Conservation (phyloP, 2,113 vertebrate genomes). For the Bombycilla garrulus region DNA sequence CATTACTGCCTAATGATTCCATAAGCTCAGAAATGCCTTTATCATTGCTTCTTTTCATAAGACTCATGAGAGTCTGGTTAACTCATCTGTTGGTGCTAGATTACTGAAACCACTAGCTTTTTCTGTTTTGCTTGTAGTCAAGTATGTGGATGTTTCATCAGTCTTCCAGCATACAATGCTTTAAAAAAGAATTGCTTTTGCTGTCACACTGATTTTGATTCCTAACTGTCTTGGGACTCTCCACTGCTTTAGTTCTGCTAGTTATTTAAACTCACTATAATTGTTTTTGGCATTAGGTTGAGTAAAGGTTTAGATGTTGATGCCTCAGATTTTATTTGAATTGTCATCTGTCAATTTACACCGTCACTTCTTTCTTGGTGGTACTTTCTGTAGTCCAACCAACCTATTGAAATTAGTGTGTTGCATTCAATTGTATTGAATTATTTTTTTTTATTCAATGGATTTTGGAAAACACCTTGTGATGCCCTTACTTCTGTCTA, state of each 20-base stretch:
- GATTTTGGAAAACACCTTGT: background rate
- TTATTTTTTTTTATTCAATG: background rate
- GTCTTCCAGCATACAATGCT: background rate
- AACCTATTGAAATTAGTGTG: background rate
- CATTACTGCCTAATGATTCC: background rate
- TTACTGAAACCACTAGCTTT: background rate
- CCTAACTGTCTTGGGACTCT: background rate
- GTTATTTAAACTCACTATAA: background rate
- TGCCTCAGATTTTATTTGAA: background rate
- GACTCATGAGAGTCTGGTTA: background rate
- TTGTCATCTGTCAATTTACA: background rate
- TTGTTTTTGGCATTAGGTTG: background rate
- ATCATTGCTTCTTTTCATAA: background rate
- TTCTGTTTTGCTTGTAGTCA: background rate
- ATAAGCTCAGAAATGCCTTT: background rate
- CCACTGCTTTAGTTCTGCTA: background rate
- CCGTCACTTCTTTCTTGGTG: background rate
- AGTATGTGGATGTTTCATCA: background rate
- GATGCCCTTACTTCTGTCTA: background rate
- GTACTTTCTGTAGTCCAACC: background rate
- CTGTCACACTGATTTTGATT: background rate
- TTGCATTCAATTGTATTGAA: background rate
- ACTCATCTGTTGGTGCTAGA: background rate
- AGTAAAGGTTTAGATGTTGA: background rate
- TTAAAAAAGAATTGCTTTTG: background rate